These are phyloP conservation scores for Drosophila rufa DNA, from an alignment of 1,140 invertebrate species.

Conservation along the genomic window DNA sequence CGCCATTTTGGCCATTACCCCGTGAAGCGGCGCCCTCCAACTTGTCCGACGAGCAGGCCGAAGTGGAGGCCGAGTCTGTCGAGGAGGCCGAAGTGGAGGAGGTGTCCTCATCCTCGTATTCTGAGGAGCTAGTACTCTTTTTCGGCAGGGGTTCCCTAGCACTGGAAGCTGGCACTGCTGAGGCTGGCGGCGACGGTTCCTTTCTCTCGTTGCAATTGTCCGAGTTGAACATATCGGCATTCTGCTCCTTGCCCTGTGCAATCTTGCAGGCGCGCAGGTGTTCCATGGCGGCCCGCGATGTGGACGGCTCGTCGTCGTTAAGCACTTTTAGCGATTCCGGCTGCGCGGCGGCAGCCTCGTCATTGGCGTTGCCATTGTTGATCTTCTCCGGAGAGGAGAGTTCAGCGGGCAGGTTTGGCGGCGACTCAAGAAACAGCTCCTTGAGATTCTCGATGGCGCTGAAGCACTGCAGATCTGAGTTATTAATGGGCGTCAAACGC, in stretches of 20 bases:
- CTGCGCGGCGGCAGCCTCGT: slow-evolving; percentile 20
- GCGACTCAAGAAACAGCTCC: slow-evolving; percentile 88
- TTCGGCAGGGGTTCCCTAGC: background rate
- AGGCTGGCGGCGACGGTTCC: slow-evolving; percentile 1
- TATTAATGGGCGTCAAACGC: slow-evolving; percentile 88
- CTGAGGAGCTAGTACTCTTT: slow-evolving; percentile 21
- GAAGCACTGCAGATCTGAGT: slow-evolving; percentile 89
- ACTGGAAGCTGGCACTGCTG: slow-evolving; percentile 7
- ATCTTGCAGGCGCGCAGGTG: slow-evolving; percentile 55
- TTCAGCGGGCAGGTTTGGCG: slow-evolving; percentile 58
- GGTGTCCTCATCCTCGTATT: slow-evolving; percentile 70
- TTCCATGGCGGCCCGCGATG: slow-evolving; percentile 64
- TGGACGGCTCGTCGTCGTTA: slow-evolving; percentile 73
- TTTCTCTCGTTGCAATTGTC: slow-evolving; percentile 62
- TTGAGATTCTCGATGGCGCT: slow-evolving; percentile 87
- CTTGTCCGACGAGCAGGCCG: slow-evolving; percentile 68
- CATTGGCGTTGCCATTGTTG: slow-evolving; percentile 39
- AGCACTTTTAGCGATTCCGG: slow-evolving; percentile 46
- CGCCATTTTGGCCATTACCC: slow-evolving; percentile 44
- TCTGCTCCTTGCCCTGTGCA: slow-evolving; percentile 35
- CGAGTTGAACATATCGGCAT: slow-evolving; percentile 35
- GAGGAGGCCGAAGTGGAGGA: slow-evolving; percentile 66
- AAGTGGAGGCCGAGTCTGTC: slow-evolving; percentile 21
- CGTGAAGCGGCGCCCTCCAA: slow-evolving; percentile 33
- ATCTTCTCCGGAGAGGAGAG: slow-evolving; percentile 13